Percentiles rank a stretch among this genome's conserved stretches.
Evolutionary conservation across 2,113 vertebrate genomes (phyloP).

Genomic region (Oreamnos americanus): DNA sequence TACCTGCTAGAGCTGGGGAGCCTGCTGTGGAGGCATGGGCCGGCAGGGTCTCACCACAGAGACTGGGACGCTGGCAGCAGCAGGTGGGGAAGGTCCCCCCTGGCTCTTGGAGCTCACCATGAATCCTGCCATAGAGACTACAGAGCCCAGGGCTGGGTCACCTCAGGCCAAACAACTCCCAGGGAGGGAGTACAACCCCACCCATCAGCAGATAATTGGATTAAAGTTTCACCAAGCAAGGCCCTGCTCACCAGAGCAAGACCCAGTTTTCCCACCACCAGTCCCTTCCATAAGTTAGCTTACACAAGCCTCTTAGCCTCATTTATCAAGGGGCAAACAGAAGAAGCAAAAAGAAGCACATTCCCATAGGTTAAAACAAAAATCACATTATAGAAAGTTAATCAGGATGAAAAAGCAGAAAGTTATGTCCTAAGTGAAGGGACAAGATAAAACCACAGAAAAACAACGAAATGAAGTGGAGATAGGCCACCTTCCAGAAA

Average conservation of each 20-base stretch:
- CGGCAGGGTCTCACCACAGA: background rate
- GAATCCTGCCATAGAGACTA: background rate
- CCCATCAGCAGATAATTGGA: background rate
- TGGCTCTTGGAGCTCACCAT: background rate
- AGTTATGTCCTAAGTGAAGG: background rate
- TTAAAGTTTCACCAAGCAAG: background rate
- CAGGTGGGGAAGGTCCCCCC: background rate
- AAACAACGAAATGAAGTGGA: background rate
- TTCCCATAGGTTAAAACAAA: background rate
- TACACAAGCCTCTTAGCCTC: background rate
- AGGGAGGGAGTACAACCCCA: background rate
- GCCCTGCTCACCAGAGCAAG: background rate
- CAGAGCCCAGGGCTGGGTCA: background rate
- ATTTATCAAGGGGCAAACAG: background rate
- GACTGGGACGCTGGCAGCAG: background rate
- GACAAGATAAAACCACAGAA: background rate
- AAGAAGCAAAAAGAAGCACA: background rate
- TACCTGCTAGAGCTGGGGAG: background rate
- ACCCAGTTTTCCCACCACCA: background rate
- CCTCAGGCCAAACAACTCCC: background rate
- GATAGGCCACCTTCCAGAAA: background rate
- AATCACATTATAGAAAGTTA: background rate
- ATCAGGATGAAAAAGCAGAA: background rate
- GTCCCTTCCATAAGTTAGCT: background rate
- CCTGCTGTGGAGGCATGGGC: background rate